These are phyloP conservation scores for Vanacampus margaritifer DNA, from an alignment of 2,113 vertebrate genomes.

Conservation along the genomic window DNA sequence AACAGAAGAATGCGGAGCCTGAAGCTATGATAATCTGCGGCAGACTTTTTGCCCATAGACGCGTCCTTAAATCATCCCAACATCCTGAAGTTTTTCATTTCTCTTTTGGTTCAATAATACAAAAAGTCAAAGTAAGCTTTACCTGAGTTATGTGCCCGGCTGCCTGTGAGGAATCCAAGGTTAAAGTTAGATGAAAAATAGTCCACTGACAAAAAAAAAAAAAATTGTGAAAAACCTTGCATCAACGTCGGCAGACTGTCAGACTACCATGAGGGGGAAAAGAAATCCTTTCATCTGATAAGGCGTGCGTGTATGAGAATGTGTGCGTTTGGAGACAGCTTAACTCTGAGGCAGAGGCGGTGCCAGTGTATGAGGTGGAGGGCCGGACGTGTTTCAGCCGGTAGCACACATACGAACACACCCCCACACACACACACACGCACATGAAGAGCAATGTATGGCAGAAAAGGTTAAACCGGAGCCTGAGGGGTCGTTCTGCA, in stretches of 20 bases:
- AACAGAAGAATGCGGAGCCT: conserved; percentile 32
- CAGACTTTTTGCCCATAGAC: conserved; percentile 11
- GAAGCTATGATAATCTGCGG: conserved; percentile 21
- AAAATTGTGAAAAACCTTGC: conserved; percentile 3
- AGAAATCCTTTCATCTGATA: conserved; percentile 43
- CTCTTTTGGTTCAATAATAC: background rate
- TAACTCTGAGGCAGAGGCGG: conserved; percentile 30
- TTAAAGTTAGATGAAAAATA: conserved; percentile 56
- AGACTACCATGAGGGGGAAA: conserved; percentile 35
- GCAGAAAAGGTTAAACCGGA: conserved; percentile 44
- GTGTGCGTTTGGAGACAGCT: conserved; percentile 15
- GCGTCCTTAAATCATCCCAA: conserved; percentile 5
- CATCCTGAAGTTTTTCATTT: background rate
- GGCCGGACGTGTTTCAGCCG: conserved; percentile 55
- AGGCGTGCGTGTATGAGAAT: conserved; percentile 18
- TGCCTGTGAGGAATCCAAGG: conserved; percentile 74
- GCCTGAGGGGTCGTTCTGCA: conserved; percentile 21
- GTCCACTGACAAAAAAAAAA: conserved; percentile 39
- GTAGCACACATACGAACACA: conserved; percentile 26
- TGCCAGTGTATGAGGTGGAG: conserved; percentile 29
- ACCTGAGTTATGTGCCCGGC: conserved; percentile 73
- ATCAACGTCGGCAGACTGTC: conserved; percentile 32
- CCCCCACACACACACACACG: conserved; percentile 17
- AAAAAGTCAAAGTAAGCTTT: conserved; percentile 33
- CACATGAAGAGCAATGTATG: conserved; percentile 22